These are phyloP conservation scores for Anagrus nilaparvatae DNA, from an alignment of 1,140 invertebrate genomes.

Conservation along the genomic window DNA sequence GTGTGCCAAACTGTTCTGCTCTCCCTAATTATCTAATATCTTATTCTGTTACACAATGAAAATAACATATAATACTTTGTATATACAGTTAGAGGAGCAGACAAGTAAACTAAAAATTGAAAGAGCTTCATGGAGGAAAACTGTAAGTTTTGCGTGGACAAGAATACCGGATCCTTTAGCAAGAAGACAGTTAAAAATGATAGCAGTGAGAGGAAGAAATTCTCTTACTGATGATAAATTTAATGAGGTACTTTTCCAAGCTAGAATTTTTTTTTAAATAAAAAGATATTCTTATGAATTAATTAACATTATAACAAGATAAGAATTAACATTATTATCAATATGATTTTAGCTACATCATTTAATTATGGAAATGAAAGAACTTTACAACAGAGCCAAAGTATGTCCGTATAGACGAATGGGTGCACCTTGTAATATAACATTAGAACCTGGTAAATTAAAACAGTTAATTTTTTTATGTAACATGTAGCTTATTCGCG, in stretches of 20 bases:
- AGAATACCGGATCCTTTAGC: conserved; percentile 55
- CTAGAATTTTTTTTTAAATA: not conserved
- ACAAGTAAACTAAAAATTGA: conserved; percentile 61
- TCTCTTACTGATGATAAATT: conserved; percentile 66
- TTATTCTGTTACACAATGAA: no score
- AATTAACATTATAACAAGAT: not conserved
- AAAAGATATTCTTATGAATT: not conserved
- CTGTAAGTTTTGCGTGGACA: conserved; percentile 55
- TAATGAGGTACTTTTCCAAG: conserved; percentile 48
- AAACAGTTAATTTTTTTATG: conserved; percentile 3
- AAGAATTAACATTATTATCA: not conserved
- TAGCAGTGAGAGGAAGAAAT: conserved; percentile 59
- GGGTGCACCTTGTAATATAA: conserved; percentile 53
- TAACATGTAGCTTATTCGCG: no score
- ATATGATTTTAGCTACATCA: conserved; percentile 42
- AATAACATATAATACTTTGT: conserved; percentile 2
- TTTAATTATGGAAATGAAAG: conserved; percentile 70
- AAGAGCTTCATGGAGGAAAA: conserved; percentile 60
- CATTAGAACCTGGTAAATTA: conserved; percentile 50
- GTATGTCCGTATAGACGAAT: conserved; percentile 56
- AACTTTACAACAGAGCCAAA: conserved; percentile 59
- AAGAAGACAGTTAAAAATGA: conserved; percentile 58
- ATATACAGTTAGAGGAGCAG: conserved; percentile 51
- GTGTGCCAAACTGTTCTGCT: no score
- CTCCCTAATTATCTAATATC: no score